Evolutionary conservation across 2,888 invertebrate species (phyloP), one percentile per base, ranked within the genome.

Genomic region (Eulithis prunata): DNA sequence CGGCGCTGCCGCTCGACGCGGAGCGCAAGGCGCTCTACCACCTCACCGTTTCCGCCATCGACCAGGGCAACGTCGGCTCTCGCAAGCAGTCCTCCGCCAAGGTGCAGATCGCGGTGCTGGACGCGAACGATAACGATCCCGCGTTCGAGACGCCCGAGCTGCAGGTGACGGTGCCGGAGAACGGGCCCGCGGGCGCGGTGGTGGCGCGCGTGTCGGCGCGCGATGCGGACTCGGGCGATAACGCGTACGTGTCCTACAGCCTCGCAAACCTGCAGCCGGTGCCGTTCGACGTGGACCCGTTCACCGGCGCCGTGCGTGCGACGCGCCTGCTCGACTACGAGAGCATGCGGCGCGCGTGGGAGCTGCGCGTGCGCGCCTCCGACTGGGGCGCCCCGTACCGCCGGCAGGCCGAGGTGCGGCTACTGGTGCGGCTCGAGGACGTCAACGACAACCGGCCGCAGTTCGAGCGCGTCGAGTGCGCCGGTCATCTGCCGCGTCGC

Each of bases 241-340:
- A 98, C 89, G 98, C 98, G 0, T 98, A 98, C 89, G 96, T 99
- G 75, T 98, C 98, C 0, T 99, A 98, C 91, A 97, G 97, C 76
- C 96, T 99, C 75, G 97, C 97, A 59, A 98, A 98, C 88, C 91
- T 97, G 61, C 96, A 97, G 79, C 96, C 96, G 62, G 97, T 98
- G 13, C 99, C 99, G n/a, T 99, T 99, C 86, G 97, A 98, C 75
- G 97, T 99, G 55, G 98, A 99, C 83, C 98, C 97, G 81, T 98
- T 98, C 88, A 96, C 97, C 6, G 99, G 99, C 0, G 94, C 96
- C 43, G 95, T 99, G n/a, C 95, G 95, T 76, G 97, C 98, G 1
- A 96, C 96, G 2, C 95, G 96, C 68, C 90, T 97, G 4, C 93
- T 99, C 56, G 98, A 99, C 88, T 99, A 96, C 86, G 99, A 99